Base-by-base conservation (phyloP, 2,113 vertebrate species). In the Hiodon tergisus region DNA sequence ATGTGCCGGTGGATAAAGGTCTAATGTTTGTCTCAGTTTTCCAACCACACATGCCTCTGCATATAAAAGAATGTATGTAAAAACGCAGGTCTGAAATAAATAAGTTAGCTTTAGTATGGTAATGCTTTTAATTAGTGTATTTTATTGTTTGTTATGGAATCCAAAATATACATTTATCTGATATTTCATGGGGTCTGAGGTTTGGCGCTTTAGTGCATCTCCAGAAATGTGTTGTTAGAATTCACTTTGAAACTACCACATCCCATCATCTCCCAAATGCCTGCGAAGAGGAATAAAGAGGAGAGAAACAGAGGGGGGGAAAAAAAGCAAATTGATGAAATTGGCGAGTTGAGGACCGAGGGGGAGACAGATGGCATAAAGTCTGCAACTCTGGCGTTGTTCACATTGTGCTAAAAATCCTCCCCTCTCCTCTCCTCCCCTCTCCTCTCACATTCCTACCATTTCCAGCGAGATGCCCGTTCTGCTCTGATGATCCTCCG, bases 331-430 rank as follows among this genome's bases (percentile, higher is more conserved):
- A 87, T 90, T 87, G 86, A 89, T 79, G 88, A 89, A 89, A 89
- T 90, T 93, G 91, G 91, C 91, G 91, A 81, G 77, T 85, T 73
- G 75, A 83, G 79, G 83, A 91, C 81, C 80, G 90, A 91, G 90
- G 86, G 88, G 89, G 91, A 90, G 90, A 92, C 91, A 92, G 91
- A 93, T 93, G 91, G 91, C 90, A 87, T 85, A 88, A 89, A 92
- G 90, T 93, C 90, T 93, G 90, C 87, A 76, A 86, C 87, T 90
- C 89, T 92, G 90, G 90, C 90, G 86, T 81, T 83, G 84, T 84
- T 89, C 84, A 83, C 87, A 83, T 91, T 89, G 90, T 90, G 91
- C 88, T 91, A 93, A 92, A 92, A 31, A 31, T 31, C 31, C 31
- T 31, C 31, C 31, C 31, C 31, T 31, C 31, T 31, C 31, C 31